Evolutionary conservation across 1,140 invertebrate genomes (phyloP), one percentile per base, ranked within the genome.

Genomic region (Calephelis virginiensis): DNA sequence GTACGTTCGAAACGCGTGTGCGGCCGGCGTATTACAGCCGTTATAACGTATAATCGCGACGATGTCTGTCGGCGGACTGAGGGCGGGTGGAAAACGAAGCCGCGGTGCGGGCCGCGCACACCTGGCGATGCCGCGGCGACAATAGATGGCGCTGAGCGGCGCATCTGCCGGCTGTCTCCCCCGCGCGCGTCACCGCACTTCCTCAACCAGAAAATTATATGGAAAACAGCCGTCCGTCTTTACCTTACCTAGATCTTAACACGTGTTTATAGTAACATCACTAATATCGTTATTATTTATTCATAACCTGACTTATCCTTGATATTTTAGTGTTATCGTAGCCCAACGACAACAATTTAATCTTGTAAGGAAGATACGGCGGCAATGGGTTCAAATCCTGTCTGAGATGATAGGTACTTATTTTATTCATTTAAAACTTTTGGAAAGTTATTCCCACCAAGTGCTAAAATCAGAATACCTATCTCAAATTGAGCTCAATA

Each of bases 1-100:
- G 80, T 88, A 85, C 83, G 85, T 90, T 89, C 86, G 83, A 83
- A 86, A 83, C 79, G 83, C 86, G 88, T 86, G 84, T 85, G 81
- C 77, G 71, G 80, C 78, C 80, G 82, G 77, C 78, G 74, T 78
- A 67, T 71, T 64, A 48, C 64, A 77, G 82, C 81, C 80, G 77
- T 80, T 76, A 71, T 56, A 63, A 85, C 85, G 83, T 90, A 78
- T 80, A 28, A 65, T 85, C 85, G 78, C 74, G 79, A 66, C 79
- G 78, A 80, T 81, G 88, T 82, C 84, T 86, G 85, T 79, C 85
- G 80, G 83, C 85, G 81, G 81, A 90, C 88, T 90, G 87, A 82
- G 83, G 85, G 82, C 82, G 86, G 83, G 82, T 77, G 84, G 78
- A 72, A 73, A 43, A 9, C 40, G 40, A 43, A 43, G 82, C 77